Conservation (phyloP, 92 coral and sea anemone genomes). For the Anthopleura xanthogrammica region DNA sequence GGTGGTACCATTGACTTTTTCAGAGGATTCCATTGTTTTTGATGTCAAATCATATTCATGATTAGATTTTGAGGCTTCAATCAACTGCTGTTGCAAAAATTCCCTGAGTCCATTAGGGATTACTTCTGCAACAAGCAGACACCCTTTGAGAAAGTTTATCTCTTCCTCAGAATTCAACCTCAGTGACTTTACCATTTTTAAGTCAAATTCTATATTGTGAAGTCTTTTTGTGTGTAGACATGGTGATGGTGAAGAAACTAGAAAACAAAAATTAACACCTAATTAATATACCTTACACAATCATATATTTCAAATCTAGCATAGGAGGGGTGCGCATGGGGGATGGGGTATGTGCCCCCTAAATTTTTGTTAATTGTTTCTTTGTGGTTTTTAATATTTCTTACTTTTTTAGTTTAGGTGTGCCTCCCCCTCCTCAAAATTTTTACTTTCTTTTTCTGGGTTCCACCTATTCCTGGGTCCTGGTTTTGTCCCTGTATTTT, state of each 20-base stretch:
- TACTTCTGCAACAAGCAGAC: slow-evolving; percentile 8
- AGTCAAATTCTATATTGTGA: neutral
- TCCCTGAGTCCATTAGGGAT: slow-evolving; percentile 18
- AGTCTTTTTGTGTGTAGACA: neutral
- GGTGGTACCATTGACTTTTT: neutral
- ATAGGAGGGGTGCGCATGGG: too few relatives aligned
- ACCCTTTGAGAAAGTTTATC: slow-evolving; percentile 24
- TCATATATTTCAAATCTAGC: too few relatives aligned
- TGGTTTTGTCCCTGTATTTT: too few relatives aligned
- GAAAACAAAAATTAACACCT: neutral
- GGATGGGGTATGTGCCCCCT: too few relatives aligned
- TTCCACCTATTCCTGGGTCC: too few relatives aligned
- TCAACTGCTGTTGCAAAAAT: neutral
- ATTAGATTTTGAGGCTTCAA: neutral
- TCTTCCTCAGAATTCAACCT: slow-evolving; percentile 16
- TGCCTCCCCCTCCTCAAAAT: too few relatives aligned
- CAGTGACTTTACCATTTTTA: neutral
- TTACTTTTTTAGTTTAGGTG: too few relatives aligned
- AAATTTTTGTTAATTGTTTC: too few relatives aligned
- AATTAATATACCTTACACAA: too few relatives aligned
- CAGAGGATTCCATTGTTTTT: neutral
- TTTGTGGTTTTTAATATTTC: too few relatives aligned
- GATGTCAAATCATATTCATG: neutral
- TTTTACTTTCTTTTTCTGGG: too few relatives aligned
- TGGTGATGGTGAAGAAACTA: neutral